phyloP scores from a whole-genome alignment of 2,888 invertebrate species.

The Tinea semifulvella region DNA sequence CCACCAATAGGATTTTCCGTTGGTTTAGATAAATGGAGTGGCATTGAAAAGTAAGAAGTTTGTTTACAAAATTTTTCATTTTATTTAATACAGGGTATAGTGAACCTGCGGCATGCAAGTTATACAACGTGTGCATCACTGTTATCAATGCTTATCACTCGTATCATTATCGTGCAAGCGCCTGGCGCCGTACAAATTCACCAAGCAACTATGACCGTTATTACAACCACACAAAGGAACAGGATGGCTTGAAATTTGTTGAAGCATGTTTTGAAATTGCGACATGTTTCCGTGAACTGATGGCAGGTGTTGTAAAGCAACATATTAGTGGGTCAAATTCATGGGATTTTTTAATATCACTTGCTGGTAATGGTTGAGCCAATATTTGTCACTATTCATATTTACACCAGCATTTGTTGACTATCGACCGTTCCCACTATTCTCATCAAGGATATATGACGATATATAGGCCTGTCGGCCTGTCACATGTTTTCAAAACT shows the following conservation, averaged over 20 bases:
- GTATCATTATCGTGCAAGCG: slow-evolving; percentile 10
- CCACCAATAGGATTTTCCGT: no score
- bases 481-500: no score
- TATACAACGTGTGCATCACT: slow-evolving; percentile 7
- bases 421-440: no score
- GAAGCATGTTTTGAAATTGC: background rate
- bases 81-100: no score
- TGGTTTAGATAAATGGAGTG: no score
- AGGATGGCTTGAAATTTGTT: background rate
- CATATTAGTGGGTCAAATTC: background rate
- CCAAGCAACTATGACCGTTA: background rate
- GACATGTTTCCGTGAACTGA: slow-evolving; percentile 7
- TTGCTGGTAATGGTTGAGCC: no score
- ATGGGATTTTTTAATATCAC: background rate
- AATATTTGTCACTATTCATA: no score
- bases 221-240: background rate
- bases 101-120: background rate
- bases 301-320: slow-evolving; percentile 7
- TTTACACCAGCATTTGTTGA: no score
- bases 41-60: no score
- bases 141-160: slow-evolving; percentile 9
- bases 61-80: no score
- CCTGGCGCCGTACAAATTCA: background rate
- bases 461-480: no score
- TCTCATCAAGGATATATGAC: no score